A percentile compares a stretch with the other conserved stretches of the same genome.
These are phyloP conservation scores for Uloborus plumipes DNA, from an alignment of 2,888 invertebrate genomes.

Conservation along the genomic window DNA sequence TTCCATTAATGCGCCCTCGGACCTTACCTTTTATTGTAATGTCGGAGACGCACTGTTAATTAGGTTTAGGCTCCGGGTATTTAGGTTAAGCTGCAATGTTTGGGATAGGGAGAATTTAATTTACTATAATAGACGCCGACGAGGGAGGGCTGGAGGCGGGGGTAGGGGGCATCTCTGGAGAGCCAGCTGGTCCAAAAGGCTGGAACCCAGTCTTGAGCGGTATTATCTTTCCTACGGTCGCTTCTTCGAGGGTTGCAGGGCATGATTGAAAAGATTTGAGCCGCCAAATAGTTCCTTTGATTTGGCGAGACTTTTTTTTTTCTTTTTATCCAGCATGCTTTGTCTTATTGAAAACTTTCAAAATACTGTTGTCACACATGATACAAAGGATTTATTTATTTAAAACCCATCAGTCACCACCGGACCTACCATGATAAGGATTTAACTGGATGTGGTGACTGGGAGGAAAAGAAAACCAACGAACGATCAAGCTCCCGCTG, in stretches of 20 bases:
- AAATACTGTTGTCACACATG: too few species aligned
- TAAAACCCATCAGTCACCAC: too few species aligned
- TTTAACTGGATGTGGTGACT: too few species aligned
- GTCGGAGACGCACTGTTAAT: conserved; percentile 51
- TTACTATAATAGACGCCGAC: conserved; percentile 61
- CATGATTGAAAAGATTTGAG: not conserved
- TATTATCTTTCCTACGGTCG: conserved; percentile 63
- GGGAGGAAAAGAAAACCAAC: too few species aligned
- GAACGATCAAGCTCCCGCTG: too few species aligned
- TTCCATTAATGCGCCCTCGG: conserved; percentile 57
- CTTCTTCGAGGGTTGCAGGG: conserved; percentile 34
- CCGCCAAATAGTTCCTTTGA: conserved; percentile 19
- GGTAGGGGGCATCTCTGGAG: conserved; percentile 25
- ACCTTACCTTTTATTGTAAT: conserved; percentile 63
- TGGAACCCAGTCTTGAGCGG: conserved; percentile 60
- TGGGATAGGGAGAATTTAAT: conserved; percentile 62
- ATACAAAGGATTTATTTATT: too few species aligned
- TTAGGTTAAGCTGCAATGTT: conserved; percentile 57
- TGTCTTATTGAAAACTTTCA: too few species aligned
- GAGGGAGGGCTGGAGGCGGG: not conserved
- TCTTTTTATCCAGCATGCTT: not conserved
- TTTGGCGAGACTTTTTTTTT: conserved; percentile 16
- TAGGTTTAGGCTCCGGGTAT: conserved; percentile 61
- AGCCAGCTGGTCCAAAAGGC: conserved; percentile 64
- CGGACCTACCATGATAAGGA: too few species aligned